Percentiles rank a stretch among this genome's conserved stretches.
These are phyloP conservation scores for Zelleria hepariella DNA, from an alignment of 2,888 invertebrate species.

Conservation along the genomic window DNA sequence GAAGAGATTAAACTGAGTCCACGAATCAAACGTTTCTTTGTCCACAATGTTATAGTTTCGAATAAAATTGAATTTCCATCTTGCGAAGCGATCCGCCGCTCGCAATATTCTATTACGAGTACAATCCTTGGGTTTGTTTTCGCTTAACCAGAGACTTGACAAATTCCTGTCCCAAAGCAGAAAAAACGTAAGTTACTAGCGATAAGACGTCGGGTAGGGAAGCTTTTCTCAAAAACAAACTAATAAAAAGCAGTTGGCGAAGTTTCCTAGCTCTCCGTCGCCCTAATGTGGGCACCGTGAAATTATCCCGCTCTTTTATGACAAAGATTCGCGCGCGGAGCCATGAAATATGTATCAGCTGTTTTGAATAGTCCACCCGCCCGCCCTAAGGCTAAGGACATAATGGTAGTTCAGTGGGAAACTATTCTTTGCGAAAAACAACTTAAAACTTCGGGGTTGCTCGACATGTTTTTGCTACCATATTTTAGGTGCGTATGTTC, in stretches of 20 bases:
- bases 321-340: conserved; percentile 12
- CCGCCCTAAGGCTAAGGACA: not conserved
- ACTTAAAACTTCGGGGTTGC: not conserved
- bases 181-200: not conserved
- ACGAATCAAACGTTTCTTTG: not conserved
- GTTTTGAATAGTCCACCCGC: conserved; percentile 34
- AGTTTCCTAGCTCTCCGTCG: not conserved
- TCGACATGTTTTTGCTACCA: not conserved
- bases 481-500: too few species aligned
- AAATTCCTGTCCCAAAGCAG: not conserved
- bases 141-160: not conserved
- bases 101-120: not conserved
- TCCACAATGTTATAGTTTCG: not conserved
- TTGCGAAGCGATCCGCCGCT: not conserved
- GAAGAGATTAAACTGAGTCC: not conserved
- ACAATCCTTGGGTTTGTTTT: not conserved
- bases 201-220: not conserved
- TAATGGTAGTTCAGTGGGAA: not conserved
- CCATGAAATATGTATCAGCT: conserved; percentile 51
- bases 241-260: not conserved
- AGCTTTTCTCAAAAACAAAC: not conserved
- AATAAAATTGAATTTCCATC: not conserved
- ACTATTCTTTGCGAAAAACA: too few species aligned
- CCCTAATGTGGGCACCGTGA: conserved; percentile 19
- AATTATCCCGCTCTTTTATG: conserved; percentile 24